These are phyloP conservation scores for Alces alces DNA, from an alignment of 2,113 vertebrate species.

Conservation along the genomic window DNA sequence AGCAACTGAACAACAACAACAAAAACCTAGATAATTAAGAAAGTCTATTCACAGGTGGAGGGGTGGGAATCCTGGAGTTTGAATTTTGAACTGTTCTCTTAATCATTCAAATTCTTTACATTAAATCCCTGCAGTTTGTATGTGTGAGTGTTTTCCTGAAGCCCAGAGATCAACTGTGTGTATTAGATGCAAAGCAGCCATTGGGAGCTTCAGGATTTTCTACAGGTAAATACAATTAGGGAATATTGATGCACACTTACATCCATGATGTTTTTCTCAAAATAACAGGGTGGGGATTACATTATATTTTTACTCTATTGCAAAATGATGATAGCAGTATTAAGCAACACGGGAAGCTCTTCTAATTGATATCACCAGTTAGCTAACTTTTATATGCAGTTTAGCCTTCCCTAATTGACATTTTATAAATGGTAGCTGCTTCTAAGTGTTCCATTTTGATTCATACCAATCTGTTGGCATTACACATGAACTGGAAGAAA, in stretches of 20 bases:
- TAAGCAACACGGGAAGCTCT: not conserved
- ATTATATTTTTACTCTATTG: not conserved
- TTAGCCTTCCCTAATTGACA: constrained; percentile 53
- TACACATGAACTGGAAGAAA: constrained; percentile 54
- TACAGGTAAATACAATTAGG: not conserved
- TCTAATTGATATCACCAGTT: not conserved
- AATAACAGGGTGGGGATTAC: not conserved
- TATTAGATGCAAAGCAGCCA: not conserved
- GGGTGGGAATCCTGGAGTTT: not conserved
- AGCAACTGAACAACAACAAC: not conserved
- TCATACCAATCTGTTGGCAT: constrained; percentile 65
- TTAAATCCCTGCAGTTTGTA: not conserved
- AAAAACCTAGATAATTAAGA: not conserved
- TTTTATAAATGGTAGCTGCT: constrained; percentile 59
- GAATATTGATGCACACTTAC: not conserved
- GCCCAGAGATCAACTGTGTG: not conserved
- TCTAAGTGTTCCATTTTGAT: constrained; percentile 62
- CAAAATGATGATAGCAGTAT: not conserved
- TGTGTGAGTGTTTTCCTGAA: not conserved
- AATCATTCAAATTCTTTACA: not conserved
- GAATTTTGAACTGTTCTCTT: not conserved
- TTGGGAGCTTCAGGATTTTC: not conserved
- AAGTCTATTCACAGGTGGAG: not conserved
- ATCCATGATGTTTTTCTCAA: not conserved
- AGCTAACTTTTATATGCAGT: constrained; percentile 30